Percentiles rank a stretch among this genome's conserved stretches.
These are phyloP conservation scores for Zoanthus solanderi DNA, from an alignment of 92 coral and sea anemone species.

Conservation along the genomic window DNA sequence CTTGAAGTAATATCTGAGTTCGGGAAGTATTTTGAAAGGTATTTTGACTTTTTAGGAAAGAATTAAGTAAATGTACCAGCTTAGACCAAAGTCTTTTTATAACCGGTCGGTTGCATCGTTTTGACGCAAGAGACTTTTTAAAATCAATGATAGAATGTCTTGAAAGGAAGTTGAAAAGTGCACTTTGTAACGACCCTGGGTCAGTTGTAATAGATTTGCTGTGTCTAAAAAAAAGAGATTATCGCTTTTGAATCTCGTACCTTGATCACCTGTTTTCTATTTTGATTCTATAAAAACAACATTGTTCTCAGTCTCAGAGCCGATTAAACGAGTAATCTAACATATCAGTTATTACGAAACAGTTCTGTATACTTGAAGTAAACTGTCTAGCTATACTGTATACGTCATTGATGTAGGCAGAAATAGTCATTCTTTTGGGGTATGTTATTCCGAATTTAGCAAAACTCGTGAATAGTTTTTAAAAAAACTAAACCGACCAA, in stretches of 20 bases:
- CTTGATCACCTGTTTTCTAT: neutral
- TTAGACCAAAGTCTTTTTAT: too few species aligned
- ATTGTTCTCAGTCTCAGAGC: neutral
- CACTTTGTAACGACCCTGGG: neutral
- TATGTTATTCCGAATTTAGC: neutral
- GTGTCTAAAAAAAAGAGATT: neutral
- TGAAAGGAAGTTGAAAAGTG: neutral
- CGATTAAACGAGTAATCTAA: neutral
- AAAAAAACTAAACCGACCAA: neutral
- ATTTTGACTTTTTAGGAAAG: too few species aligned
- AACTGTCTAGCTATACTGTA: neutral
- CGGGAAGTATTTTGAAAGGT: too few species aligned
- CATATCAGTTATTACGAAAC: neutral
- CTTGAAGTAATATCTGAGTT: too few species aligned
- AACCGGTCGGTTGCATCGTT: too few species aligned
- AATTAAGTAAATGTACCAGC: too few species aligned
- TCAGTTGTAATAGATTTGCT: neutral
- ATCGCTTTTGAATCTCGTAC: neutral
- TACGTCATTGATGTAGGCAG: neutral
- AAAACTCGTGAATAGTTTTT: neutral
- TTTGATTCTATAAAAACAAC: neutral
- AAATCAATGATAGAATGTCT: neutral
- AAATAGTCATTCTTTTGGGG: neutral
- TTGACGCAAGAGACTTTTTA: neutral
- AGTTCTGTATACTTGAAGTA: neutral